Base-by-base conservation (phyloP, 2,113 vertebrate genomes). In the Hiodon tergisus region DNA sequence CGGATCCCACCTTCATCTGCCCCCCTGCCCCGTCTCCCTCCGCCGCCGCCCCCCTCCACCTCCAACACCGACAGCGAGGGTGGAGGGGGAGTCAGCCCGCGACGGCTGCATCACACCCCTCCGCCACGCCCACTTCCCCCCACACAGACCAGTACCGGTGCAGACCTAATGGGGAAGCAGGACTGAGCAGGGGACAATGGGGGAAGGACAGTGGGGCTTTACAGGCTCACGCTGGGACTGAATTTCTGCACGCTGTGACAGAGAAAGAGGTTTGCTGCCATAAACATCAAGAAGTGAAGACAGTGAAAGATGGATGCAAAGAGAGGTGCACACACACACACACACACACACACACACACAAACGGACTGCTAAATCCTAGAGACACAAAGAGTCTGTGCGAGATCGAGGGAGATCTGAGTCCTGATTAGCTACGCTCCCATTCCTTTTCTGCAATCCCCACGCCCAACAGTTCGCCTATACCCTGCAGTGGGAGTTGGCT, bases 121-220 rank as follows among this genome's bases (percentile, higher is more conserved):
- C 92, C 83, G 1, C 73, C 86, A 51, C 86, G 86, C 48, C 88
- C 91, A 57, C 85, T 94, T 80, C 92, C 93, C 73, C 91, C 92
- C n/a, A 88, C 93, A 81, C 94, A 93, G 79, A 95, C 90, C 89
- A 93, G 89, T 87, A 93, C 92, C 81, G 83, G 76, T 78, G 87
- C 89, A 85, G 88, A 92, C 83, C 82, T 89, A 6, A 76, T 89
- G 77, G 87, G 83, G 5, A 83, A 86, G 54, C 86, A 89, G 84
- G 87, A 88, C 81, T 90, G 85, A 90, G 80, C 58, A 68, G 5
- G 6, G 65, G 31, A 31, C 31, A 31, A 31, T 31, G 69, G 58
- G 0, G 69, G 53, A 65, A 51, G 3, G 61, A 55, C 4, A 50
- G 2, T 74, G 53, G 61, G 46, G 4, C 4, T 2, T 13, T 48